A percentile compares a stretch with the other conserved stretches of the same genome.
Evolutionary conservation across 2,113 vertebrate genomes (phyloP).

Genomic region (Ciconia boyciana): DNA sequence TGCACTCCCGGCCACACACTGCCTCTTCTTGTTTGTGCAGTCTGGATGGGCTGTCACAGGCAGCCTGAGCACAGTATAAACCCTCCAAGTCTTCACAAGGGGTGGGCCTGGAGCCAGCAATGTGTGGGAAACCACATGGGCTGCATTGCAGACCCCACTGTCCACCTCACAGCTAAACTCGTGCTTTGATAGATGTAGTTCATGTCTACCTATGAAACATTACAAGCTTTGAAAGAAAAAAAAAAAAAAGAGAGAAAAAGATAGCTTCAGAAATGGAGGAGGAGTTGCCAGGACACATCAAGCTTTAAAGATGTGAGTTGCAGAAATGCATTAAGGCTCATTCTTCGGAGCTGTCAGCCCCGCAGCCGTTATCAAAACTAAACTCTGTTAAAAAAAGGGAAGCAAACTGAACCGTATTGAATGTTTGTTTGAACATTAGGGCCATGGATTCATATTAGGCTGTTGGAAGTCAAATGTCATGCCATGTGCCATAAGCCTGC

Average conservation of each 20-base stretch:
- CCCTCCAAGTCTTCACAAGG: rapidly evolving
- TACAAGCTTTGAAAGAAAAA: background rate
- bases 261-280: constrained; percentile 7
- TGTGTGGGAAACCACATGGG: rapidly evolving
- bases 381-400: background rate
- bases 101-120: background rate
- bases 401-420: background rate
- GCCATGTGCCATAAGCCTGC: background rate
- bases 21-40: background rate
- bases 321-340: constrained; percentile 25
- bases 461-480: background rate
- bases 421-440: background rate
- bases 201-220: background rate
- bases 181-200: background rate
- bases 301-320: background rate
- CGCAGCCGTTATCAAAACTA: background rate
- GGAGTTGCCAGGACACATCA: constrained; percentile 44
- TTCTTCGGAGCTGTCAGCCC: constrained; percentile 34
- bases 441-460: background rate
- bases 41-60: background rate
- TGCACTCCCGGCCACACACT: background rate
- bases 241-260: background rate
- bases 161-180: background rate
- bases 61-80: background rate
- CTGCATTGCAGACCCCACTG: background rate